Evolutionary conservation across 2,113 vertebrate genomes (phyloP).

Genomic region (Oophaga pumilio): DNA sequence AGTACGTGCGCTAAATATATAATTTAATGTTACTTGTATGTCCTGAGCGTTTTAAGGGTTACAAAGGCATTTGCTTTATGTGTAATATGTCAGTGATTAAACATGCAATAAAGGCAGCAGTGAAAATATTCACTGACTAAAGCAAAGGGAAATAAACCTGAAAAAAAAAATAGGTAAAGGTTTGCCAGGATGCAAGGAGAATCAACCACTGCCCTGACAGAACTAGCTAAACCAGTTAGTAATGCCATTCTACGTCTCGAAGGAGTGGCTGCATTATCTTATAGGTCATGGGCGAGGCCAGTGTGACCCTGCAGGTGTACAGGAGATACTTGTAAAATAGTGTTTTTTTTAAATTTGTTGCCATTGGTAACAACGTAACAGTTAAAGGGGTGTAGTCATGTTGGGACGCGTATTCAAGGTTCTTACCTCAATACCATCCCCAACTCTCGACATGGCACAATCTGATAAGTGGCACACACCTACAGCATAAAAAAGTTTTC

Average conservation of each 20-base stretch:
- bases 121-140: background rate
- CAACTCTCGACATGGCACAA: slow-evolving; percentile 73
- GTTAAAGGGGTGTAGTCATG: background rate
- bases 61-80: background rate
- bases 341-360: background rate
- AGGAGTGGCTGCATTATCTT: background rate
- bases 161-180: background rate
- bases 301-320: background rate
- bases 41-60: background rate
- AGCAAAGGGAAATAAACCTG: background rate
- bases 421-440: slow-evolving; percentile 77
- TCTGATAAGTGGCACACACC: slow-evolving; percentile 77
- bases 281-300: background rate
- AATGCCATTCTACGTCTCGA: background rate
- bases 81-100: background rate
- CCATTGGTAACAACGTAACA: background rate
- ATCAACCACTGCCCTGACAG: background rate
- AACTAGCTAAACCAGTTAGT: slow-evolving; percentile 46
- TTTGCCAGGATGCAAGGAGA: slow-evolving; percentile 1
- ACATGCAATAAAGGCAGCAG: background rate
- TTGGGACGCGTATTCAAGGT: background rate
- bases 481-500: slow-evolving; percentile 53
- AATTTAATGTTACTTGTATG: too few species aligned
- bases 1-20: too few species aligned
- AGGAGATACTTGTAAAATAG: background rate